These are phyloP conservation scores for Plagiodera versicolora DNA, from an alignment of 2,888 invertebrate species.

Conservation along the genomic window DNA sequence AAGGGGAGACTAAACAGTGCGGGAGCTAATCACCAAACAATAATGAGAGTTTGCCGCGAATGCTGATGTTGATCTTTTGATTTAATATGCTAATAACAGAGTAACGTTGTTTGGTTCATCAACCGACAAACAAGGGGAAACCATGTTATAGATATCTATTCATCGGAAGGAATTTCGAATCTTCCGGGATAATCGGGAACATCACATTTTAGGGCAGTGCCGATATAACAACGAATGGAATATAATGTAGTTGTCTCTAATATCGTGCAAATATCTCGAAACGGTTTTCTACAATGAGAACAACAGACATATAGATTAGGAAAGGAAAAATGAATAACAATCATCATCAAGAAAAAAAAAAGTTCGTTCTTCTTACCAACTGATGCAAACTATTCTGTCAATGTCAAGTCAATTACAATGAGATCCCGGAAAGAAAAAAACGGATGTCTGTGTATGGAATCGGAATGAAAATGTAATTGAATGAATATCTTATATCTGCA, in stretches of 20 bases:
- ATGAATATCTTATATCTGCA: constrained; percentile 19
- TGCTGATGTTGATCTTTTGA: constrained; percentile 14
- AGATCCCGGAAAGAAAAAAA: no score
- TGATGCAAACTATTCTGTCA: no score
- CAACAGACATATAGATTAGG: no score
- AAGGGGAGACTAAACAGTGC: background rate
- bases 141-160: background rate
- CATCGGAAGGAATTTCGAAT: background rate
- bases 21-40: background rate
- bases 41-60: constrained; percentile 10
- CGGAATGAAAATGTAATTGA: constrained; percentile 24
- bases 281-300: no score
- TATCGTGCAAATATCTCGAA: no score
- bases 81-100: constrained; percentile 10
- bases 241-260: no score
- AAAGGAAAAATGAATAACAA: background rate
- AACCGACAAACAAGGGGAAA: constrained; percentile 3
- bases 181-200: no score
- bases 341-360: no score
- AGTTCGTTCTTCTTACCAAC: no score
- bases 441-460: background rate
- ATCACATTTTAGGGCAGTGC: no score
- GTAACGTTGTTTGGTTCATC: constrained; percentile 1
- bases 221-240: no score
- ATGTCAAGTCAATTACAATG: no score